Conservation (phyloP, 2,888 invertebrate genomes). For the Oasisia sp. region DNA sequence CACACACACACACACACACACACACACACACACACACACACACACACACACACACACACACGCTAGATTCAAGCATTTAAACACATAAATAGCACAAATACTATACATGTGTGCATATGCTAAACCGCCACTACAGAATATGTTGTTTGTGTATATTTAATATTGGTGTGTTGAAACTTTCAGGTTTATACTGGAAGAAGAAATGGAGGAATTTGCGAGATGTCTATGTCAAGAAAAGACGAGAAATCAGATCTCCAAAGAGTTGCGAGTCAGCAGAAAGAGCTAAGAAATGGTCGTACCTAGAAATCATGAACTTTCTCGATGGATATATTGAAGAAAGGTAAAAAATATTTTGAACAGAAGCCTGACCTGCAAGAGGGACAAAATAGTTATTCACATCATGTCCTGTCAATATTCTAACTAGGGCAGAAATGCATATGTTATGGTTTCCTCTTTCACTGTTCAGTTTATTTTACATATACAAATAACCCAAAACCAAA, state of each 20-base stretch:
- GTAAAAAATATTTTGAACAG: neutral
- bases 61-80: too few species aligned
- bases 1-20: neutral
- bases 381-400: neutral
- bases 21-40: neutral
- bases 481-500: too few species aligned
- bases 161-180: too few species aligned
- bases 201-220: constrained; percentile 20
- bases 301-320: constrained; percentile 7
- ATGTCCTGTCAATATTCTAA: neutral
- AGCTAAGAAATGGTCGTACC: neutral
- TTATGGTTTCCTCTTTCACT: neutral
- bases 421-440: neutral
- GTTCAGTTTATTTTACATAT: too few species aligned
- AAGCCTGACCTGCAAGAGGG: too few species aligned
- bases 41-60: too few species aligned
- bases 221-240: constrained; percentile 19
- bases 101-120: too few species aligned
- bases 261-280: constrained; percentile 13
- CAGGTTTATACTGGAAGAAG: constrained; percentile 20
- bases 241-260: constrained; percentile 17
- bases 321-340: constrained; percentile 18
- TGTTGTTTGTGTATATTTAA: too few species aligned
- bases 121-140: too few species aligned
- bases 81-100: too few species aligned